Evolutionary conservation across 2,888 invertebrate species (phyloP), one percentile per base, ranked within the genome.

Genomic region (Athalia circularis): DNA sequence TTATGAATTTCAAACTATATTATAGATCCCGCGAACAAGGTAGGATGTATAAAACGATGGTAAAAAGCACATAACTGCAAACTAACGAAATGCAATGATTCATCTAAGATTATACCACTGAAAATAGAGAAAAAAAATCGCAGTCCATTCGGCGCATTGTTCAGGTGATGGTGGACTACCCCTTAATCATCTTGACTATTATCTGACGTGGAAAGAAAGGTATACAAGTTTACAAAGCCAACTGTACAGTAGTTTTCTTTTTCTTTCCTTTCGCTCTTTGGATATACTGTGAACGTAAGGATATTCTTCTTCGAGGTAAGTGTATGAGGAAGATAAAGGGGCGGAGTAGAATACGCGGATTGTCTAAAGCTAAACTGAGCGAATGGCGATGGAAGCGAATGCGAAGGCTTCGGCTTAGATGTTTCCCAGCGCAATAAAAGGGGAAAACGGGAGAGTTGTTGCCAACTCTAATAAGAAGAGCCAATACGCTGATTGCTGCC

Each of bases 381-480:
- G 67, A 52, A 29, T 13, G 52, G 48, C 77, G 65, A 47, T 11
- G 15, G 29, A 13, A 52, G 65, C 5, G 15, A 65, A 61, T 61
- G 8, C 13, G 43, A 65, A 77, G 45, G 15, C 29, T 29, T 29
- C 29, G 29, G 29, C 29, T 50, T 61, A 65, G 65, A 64, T 78
- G 64, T 70, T 77, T 74, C 59, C 47, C 45, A 45, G n/a, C 78
- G 75, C 83, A 80, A 84, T 83, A 86, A 85, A 84, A 81, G 82
- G 80, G 80, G 80, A 65, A 68, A 75, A 78, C 77, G 75, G 11
- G 11, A 64, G 75, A 75, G 75, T 75, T 80, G 83, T 85, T 86
- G 87, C 87, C 88, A 87, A 88, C 83, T 87, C 83, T 85, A 87
- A 88, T 88, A 87, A 88, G 87, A 84, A 84, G 82, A 85, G 84